Evolutionary conservation across 1,140 invertebrate species (phyloP).

Genomic region (Panulirus ornatus): DNA sequence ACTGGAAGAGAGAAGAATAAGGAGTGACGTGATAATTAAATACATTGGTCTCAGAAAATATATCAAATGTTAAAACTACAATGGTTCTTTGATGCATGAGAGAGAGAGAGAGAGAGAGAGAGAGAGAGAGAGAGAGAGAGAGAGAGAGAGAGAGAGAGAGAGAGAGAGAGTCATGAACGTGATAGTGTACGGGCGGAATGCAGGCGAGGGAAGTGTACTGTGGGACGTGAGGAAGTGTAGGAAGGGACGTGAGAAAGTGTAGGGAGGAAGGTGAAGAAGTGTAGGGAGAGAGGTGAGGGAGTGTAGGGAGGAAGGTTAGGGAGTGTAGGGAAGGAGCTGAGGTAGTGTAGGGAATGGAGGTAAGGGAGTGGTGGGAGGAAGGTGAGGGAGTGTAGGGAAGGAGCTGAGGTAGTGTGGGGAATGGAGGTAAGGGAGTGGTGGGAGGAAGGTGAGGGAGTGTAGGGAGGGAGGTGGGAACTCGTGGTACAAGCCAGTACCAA

Average conservation of each 20-base stretch:
- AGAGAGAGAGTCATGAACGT: background rate
- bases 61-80: no score
- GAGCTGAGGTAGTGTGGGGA: background rate
- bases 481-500: no score
- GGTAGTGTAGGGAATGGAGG: background rate
- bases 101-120: background rate
- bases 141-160: slow-evolving; percentile 12
- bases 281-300: background rate
- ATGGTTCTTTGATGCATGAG: background rate
- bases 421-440: no score
- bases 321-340: background rate
- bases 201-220: background rate
- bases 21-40: no score
- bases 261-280: background rate
- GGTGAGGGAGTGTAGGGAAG: background rate
- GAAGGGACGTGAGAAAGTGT: slow-evolving; percentile 4
- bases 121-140: background rate
- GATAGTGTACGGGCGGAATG: background rate
- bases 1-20: no score
- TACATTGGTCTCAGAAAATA: no score
- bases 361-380: background rate
- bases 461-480: no score
- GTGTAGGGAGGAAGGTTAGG: background rate
- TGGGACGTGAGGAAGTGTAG: no score
- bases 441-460: no score